Evolutionary conservation across 2,888 invertebrate species (phyloP), one percentile per base, ranked within the genome.

Genomic region (Leptopterna dolabrata): DNA sequence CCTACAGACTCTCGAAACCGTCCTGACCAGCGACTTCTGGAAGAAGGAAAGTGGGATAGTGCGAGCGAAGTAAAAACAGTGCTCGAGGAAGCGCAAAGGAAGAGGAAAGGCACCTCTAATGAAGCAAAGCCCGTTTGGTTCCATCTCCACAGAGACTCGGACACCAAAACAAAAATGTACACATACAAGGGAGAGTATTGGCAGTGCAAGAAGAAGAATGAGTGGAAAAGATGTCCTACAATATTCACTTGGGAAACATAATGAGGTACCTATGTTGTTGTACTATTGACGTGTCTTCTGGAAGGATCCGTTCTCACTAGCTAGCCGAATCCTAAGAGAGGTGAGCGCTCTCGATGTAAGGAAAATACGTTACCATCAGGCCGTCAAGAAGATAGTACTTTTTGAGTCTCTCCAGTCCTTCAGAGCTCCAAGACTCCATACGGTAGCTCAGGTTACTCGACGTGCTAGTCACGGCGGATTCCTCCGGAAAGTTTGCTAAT

Each of bases 21-120:
- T 86, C 99, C 99, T 86, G 99, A 99, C 94, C 99, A 99, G 93
- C 94, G 99, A 78, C 94, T 98, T 90, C 99, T 99, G 99, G 99
- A 99, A 92, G 94, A 96, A 88, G 98, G 98, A 3, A 93, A 94
- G 85, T 97, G 98, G 97, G 96, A 98, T 91, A 96, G 96, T 89
- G 98, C 98, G 87, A 98, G 98, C 92, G 91, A 93, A 0, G 96
- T 97, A 92, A 97, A 97, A 92, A 92, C 96, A 45, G 93, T 94
- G 88, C 93, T 99, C 30, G 99, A 99, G 92, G 99, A 99, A 92
- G 98, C 99, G 92, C 99, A 99, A 93, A 94, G 99, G 89, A 93
- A 94, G 9, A 94, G 93, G 89, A 93, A 99, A 85, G n/a, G 41
- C 0, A 11, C 41, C 4, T 24, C 63, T 14, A 36, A 41, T 3